A percentile compares a stretch with the other conserved stretches of the same genome.
Conservation (phyloP, 2,113 vertebrate genomes). For the Passer domesticus region DNA sequence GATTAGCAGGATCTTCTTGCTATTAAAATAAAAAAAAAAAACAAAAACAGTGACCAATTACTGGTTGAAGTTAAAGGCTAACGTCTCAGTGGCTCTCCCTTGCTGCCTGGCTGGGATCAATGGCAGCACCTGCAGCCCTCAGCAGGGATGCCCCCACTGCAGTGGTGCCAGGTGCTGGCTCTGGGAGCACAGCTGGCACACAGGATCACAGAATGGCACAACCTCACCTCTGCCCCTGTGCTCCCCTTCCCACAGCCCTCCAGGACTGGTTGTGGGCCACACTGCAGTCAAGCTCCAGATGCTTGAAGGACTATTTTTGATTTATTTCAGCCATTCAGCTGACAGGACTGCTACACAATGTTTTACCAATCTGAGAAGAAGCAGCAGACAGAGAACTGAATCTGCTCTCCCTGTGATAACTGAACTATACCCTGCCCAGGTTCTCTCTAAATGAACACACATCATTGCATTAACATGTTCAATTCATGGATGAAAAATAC, state of each 20-base stretch:
- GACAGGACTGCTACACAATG: not conserved
- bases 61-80: not conserved
- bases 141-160: not conserved
- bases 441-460: not conserved
- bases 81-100: not conserved
- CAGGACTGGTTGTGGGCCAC: fast-evolving
- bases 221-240: not conserved
- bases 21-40: not conserved
- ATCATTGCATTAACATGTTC: not conserved
- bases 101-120: not conserved
- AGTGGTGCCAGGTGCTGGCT: fast-evolving
- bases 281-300: not conserved
- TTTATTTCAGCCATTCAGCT: not conserved
- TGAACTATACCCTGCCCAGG: not conserved
- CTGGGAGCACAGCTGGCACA: not conserved
- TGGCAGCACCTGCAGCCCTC: not conserved
- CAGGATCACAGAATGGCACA: too few relatives aligned
- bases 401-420: not conserved
- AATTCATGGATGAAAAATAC: not conserved
- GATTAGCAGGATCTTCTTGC: not conserved
- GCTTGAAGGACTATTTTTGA: not conserved
- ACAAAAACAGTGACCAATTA: not conserved
- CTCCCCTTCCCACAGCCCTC: not conserved
- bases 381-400: not conserved
- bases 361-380: not conserved